phyloP scores from a whole-genome alignment of 2,113 vertebrate genomes.

The Dipodomys stephensi region DNA sequence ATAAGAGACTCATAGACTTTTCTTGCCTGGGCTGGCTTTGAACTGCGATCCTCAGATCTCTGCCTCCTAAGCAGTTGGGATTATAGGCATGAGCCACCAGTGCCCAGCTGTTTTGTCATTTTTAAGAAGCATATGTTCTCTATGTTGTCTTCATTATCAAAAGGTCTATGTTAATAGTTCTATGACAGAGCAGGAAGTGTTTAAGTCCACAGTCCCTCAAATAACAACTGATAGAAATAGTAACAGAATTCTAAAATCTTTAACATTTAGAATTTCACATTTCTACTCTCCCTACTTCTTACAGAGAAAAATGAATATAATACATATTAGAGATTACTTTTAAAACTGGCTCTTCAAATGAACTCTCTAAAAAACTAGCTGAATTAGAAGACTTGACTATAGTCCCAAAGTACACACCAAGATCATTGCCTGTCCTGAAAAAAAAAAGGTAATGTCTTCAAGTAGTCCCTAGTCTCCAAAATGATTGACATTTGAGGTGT shows the following conservation, averaged over 20 bases:
- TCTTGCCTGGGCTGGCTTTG: too few relatives aligned
- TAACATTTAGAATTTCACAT: not conserved
- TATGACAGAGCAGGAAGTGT: not conserved
- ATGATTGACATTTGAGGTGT: not conserved
- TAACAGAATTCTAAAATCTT: not conserved
- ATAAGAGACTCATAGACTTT: too few relatives aligned
- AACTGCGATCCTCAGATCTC: too few relatives aligned
- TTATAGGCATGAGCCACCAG: too few relatives aligned
- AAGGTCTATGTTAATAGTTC: not conserved
- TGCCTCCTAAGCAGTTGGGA: too few relatives aligned
- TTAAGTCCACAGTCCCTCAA: conserved; percentile 12
- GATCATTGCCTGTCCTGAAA: not conserved
- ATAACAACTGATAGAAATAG: not conserved
- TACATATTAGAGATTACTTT: conserved; percentile 26
- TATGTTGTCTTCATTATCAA: conserved; percentile 4
- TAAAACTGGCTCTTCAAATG: not conserved
- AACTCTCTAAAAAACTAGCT: not conserved
- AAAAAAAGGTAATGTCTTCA: conserved; percentile 13
- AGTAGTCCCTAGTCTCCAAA: not conserved
- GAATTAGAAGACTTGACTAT: not conserved
- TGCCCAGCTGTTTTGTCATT: not conserved
- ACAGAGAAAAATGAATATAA: not conserved
- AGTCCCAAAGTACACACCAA: not conserved
- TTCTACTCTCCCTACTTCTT: conserved; percentile 23
- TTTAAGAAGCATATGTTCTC: not conserved